Conservation (phyloP, 2,113 vertebrate genomes). For the Phalacrocorax brasilianus region DNA sequence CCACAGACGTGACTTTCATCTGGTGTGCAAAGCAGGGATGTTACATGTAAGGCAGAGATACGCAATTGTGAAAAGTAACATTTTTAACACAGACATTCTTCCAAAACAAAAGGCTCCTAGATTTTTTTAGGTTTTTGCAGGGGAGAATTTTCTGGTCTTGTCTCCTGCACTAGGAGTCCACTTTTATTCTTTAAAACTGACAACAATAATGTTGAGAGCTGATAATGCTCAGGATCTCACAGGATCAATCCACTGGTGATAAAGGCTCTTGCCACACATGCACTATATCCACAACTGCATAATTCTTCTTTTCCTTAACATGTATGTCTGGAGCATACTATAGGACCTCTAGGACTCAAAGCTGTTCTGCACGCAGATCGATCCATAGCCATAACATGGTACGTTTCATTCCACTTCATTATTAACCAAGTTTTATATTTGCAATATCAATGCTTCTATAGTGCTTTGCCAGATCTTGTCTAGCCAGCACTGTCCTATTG, state of each 20-base stretch:
- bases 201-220: background rate
- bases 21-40: background rate
- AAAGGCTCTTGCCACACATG: background rate
- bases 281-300: background rate
- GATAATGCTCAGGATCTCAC: background rate
- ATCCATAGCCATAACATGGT: background rate
- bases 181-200: background rate
- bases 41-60: background rate
- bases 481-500: background rate
- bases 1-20: slow-evolving; percentile 41
- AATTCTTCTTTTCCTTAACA: background rate
- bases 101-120: background rate
- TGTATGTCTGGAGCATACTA: background rate
- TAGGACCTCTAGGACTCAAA: background rate
- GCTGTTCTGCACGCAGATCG: background rate
- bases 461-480: background rate
- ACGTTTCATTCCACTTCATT: background rate
- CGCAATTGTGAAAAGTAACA: background rate
- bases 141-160: background rate
- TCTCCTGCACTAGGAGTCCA: background rate
- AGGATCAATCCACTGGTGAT: background rate
- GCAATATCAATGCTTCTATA: background rate
- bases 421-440: background rate
- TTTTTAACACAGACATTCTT: background rate
- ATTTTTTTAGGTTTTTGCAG: too few relatives aligned